phyloP scores from a whole-genome alignment of 2,797 vertebrate species.

The Notoglanidium macrostoma region DNA sequence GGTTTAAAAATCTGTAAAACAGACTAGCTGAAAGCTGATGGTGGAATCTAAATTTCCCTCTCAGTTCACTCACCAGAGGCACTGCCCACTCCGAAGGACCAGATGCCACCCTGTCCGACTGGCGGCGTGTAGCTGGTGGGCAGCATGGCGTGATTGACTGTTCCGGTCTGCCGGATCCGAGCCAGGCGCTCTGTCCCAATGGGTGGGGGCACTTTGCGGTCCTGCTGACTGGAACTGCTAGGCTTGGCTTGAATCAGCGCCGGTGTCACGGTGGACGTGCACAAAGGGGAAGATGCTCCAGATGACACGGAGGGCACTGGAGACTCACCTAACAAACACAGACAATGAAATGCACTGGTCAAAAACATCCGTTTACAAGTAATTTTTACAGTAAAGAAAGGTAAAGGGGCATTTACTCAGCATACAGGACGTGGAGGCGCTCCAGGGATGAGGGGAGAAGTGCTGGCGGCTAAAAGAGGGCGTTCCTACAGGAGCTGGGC shows the following conservation, averaged over 20 bases:
- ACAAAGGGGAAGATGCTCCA: slow-evolving; percentile 89
- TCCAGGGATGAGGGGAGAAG: slow-evolving; percentile 99
- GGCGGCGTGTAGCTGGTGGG: slow-evolving; percentile 93
- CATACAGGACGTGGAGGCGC: slow-evolving; percentile 94
- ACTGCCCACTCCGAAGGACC: slow-evolving; percentile 96
- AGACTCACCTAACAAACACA: slow-evolving; percentile 86
- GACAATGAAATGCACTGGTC: not conserved
- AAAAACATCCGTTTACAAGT: not conserved
- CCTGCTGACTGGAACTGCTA: slow-evolving; percentile 80
- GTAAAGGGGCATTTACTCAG: not conserved
- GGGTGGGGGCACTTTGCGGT: slow-evolving; percentile 95
- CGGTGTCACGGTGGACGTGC: slow-evolving; percentile 86
- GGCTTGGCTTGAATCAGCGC: slow-evolving; percentile 86
- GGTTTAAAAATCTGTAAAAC: not conserved
- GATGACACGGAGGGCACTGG: slow-evolving; percentile 91
- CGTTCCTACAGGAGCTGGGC: slow-evolving; percentile 86
- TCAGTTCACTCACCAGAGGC: slow-evolving; percentile 80
- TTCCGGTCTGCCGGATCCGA: slow-evolving; percentile 93
- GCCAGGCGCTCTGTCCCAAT: slow-evolving; percentile 96
- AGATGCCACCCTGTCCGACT: slow-evolving; percentile 96
- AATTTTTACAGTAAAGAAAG: not conserved
- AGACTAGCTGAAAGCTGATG: not conserved
- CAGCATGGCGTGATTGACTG: slow-evolving; percentile 87
- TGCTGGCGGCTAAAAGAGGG: slow-evolving; percentile 98
- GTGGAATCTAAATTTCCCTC: not conserved